phyloP scores from a whole-genome alignment of 2,888 invertebrate genomes.

The Ecliptopera silaceata region DNA sequence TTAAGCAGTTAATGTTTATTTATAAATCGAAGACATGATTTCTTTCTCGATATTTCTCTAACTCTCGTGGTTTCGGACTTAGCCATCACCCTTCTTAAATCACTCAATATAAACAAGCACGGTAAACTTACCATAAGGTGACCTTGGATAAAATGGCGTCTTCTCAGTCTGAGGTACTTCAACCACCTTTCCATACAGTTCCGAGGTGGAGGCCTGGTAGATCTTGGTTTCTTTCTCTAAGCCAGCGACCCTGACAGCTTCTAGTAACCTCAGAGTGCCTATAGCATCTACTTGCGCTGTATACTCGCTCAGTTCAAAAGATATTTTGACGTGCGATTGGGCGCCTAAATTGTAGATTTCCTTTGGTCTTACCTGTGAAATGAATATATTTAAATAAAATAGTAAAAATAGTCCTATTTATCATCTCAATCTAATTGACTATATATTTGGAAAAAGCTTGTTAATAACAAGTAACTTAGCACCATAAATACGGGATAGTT shows the following conservation, averaged over 20 bases:
- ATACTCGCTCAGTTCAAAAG: conserved; percentile 99
- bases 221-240: conserved; percentile 91
- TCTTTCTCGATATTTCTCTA: too few relatives aligned
- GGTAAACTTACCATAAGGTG: conserved; percentile 92
- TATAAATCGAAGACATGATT: too few relatives aligned
- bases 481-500: too few relatives aligned
- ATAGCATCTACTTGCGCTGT: conserved; percentile 99
- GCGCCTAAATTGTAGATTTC: conserved; percentile 99
- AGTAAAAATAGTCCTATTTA: too few relatives aligned
- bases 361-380: conserved; percentile 85
- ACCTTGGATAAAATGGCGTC: conserved; percentile 97
- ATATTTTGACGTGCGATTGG: conserved; percentile 99
- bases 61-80: too few relatives aligned
- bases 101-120: too few relatives aligned
- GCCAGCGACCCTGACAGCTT: conserved; percentile 95
- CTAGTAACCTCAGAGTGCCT: conserved; percentile 95
- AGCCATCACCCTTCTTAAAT: not conserved
- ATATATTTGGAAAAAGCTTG: too few relatives aligned
- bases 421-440: too few relatives aligned
- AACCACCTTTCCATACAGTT: conserved; percentile 95
- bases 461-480: too few relatives aligned
- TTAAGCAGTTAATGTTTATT: too few relatives aligned
- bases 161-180: conserved; percentile 97
- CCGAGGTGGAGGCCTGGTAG: conserved; percentile 98
- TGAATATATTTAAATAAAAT: too few relatives aligned